These are phyloP conservation scores for Chrysaora quinquecirrha DNA, from an alignment of 30 jellyfish, hydroid and myxozoan species.

Conservation along the genomic window DNA sequence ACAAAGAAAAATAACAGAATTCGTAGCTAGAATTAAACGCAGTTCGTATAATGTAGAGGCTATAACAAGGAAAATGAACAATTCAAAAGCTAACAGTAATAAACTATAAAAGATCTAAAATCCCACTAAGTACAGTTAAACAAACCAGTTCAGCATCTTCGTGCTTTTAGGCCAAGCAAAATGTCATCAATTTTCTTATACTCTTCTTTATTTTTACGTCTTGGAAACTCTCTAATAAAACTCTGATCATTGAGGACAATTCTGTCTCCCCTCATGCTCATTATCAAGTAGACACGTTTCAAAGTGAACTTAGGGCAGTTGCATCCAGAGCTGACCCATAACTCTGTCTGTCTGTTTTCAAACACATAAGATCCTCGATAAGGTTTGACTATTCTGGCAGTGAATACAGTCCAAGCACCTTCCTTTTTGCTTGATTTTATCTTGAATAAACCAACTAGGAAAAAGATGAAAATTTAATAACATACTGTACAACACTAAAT, in stretches of 20 bases:
- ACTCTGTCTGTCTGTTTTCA: not conserved
- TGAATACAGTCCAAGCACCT: conserved; percentile 15
- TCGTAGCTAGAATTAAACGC: no score
- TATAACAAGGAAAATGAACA: no score
- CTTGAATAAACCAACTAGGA: conserved; percentile 33
- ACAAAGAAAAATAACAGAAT: no score
- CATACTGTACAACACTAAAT: no score
- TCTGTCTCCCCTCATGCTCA: conserved; percentile 33
- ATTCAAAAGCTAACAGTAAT: no score
- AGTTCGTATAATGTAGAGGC: no score
- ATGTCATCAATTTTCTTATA: not conserved
- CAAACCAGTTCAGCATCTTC: not conserved
- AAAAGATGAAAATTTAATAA: no score
- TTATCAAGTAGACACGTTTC: conserved; percentile 10
- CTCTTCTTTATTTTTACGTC: conserved; percentile 1
- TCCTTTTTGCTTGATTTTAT: not conserved
- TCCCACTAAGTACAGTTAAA: not conserved
- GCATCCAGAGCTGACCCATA: conserved; percentile 21
- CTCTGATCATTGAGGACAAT: conserved; percentile 25
- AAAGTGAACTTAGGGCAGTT: conserved; percentile 17
- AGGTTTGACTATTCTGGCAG: conserved; percentile 5
- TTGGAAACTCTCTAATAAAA: conserved; percentile 19
- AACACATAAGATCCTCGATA: conserved; percentile 9
- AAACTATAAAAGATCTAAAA: no score
- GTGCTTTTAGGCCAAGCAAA: conserved; percentile 8